These are phyloP conservation scores for Fundulus diaphanus DNA, from an alignment of 2,797 vertebrate species.

Conservation along the genomic window DNA sequence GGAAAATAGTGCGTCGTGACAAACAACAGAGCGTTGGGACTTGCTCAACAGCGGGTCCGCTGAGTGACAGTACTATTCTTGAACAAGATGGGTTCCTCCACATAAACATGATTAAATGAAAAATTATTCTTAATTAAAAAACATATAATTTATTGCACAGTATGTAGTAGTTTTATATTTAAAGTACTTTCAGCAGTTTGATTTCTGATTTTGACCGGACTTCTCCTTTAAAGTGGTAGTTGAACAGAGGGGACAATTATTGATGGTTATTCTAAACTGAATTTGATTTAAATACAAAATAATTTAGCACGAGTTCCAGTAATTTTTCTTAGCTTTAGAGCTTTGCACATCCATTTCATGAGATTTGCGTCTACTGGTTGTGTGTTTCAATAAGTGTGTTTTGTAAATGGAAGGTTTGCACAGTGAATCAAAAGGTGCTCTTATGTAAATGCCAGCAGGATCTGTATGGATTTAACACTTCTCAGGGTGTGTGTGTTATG, in stretches of 20 bases:
- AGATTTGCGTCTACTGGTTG: neutral
- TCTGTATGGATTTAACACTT: slow-evolving; percentile 58
- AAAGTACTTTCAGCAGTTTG: too few species aligned
- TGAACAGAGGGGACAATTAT: neutral
- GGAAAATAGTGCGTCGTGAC: too few species aligned
- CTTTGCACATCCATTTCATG: neutral
- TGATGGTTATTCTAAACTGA: neutral
- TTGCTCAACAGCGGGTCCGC: too few species aligned
- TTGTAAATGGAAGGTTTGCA: slow-evolving; percentile 37
- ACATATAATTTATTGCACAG: too few species aligned
- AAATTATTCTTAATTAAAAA: too few species aligned
- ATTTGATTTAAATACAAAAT: neutral
- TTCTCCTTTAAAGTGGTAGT: too few species aligned
- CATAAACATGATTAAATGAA: too few species aligned
- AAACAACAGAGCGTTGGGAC: too few species aligned
- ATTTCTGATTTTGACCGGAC: too few species aligned
- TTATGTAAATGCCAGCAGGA: slow-evolving; percentile 61
- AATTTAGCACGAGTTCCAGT: neutral
- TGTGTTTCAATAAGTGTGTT: slow-evolving; percentile 33
- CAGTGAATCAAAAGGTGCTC: slow-evolving; percentile 53
- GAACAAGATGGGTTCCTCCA: too few species aligned
- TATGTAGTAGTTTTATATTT: too few species aligned
- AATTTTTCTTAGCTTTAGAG: neutral
- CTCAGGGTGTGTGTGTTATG: slow-evolving; percentile 23
- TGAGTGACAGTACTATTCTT: too few species aligned